Conservation (phyloP, 2,888 invertebrate species). For the Sinopyrophorus schimmeli region DNA sequence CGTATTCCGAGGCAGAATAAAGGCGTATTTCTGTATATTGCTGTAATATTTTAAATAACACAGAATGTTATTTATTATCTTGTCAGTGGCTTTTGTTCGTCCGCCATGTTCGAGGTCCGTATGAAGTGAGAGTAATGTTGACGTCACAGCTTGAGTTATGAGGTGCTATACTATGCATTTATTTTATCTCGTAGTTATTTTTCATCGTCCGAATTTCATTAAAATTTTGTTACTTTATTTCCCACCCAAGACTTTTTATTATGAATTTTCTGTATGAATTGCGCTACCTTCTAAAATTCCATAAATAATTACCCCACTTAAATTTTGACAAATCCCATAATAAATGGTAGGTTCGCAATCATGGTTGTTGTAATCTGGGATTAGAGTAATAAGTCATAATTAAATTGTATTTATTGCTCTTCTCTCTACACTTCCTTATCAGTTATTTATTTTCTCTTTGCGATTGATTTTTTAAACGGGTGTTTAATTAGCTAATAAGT, state of each 20-base stretch:
- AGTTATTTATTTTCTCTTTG: conserved; percentile 26
- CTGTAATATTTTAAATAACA: conserved; percentile 30
- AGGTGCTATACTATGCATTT: conserved; percentile 31
- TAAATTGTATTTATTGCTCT: conserved; percentile 34
- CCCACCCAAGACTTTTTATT: conserved; percentile 14
- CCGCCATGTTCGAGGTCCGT: conserved; percentile 37
- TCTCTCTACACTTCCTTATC: conserved; percentile 34
- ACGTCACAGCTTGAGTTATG: conserved; percentile 36
- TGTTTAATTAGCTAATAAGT: no score
- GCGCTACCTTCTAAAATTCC: conserved; percentile 27
- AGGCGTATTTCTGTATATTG: conserved; percentile 28
- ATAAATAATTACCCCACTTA: conserved; percentile 33
- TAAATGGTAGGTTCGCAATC: conserved; percentile 41
- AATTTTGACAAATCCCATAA: conserved; percentile 37
- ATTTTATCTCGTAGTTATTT: conserved; percentile 26
- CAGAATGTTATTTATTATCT: conserved; percentile 30
- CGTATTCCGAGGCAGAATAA: conserved; percentile 21
- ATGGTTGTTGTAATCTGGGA: conserved; percentile 42
- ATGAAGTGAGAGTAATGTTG: conserved; percentile 33
- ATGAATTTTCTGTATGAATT: conserved; percentile 29
- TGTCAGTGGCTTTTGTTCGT: conserved; percentile 37
- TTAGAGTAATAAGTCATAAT: conserved; percentile 44
- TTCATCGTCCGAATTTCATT: conserved; percentile 25
- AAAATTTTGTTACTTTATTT: conserved; percentile 24
- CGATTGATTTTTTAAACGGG: no score